Evolutionary conservation across 2,113 vertebrate genomes (phyloP).

Genomic region (Phodopus roborovskii): DNA sequence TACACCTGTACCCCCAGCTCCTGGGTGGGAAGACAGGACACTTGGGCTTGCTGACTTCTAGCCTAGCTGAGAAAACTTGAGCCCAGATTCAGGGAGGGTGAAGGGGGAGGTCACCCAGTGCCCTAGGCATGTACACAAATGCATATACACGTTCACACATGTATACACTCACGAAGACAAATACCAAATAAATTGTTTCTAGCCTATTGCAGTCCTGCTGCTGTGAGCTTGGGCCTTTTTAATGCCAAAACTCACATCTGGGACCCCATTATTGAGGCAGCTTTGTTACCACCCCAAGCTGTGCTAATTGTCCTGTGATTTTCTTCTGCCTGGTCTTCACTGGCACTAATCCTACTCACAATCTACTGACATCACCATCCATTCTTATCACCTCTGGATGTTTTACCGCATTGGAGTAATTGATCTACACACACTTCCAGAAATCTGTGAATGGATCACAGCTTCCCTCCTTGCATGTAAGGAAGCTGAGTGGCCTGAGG

Average conservation of each 20-base stretch:
- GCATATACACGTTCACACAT: neutral
- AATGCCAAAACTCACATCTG: neutral
- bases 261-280: neutral
- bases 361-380: neutral
- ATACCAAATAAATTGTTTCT: neutral
- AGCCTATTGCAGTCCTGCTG: neutral
- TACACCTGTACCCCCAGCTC: neutral
- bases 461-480: neutral
- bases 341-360: neutral
- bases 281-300: neutral
- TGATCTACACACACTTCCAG: neutral
- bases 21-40: neutral
- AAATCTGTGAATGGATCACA: neutral
- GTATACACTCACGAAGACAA: neutral
- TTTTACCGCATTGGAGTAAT: conserved; percentile 9
- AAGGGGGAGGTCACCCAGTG: neutral
- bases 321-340: neutral
- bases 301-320: neutral
- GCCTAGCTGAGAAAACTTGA: neutral
- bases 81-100: no score
- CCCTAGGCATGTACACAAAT: neutral
- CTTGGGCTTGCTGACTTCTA: neutral
- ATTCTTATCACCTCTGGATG: neutral
- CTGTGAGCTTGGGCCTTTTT: neutral
- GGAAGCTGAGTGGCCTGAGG: neutral